Conservation (phyloP, 92 coral and sea anemone genomes). For the Bergia puertoricense region DNA sequence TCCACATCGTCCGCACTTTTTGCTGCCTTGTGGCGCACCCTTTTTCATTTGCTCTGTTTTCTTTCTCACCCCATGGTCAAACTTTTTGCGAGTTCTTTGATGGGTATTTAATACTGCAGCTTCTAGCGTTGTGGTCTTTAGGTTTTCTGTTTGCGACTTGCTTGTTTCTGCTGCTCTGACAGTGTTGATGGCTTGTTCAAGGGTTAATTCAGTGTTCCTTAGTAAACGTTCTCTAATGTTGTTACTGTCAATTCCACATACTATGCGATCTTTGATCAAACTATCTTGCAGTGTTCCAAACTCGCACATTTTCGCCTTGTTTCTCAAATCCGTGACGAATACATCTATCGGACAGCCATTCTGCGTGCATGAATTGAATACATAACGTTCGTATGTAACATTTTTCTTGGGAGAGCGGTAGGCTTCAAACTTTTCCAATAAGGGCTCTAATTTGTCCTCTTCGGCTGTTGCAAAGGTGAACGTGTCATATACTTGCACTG, state of each 20-base stretch:
- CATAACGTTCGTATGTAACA: conserved; percentile 54
- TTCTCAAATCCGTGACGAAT: too few relatives aligned
- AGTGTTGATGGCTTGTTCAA: conserved; percentile 49
- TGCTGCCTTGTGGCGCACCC: background rate
- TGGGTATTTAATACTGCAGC: conserved; percentile 27
- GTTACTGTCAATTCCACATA: conserved; percentile 44
- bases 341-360: too few relatives aligned
- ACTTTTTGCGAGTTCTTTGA: background rate
- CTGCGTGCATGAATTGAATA: background rate
- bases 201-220: conserved; percentile 32
- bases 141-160: conserved; percentile 49
- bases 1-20: background rate
- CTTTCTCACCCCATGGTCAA: background rate
- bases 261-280: conserved; percentile 46
- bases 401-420: conserved; percentile 57
- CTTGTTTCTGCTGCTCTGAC: conserved; percentile 62
- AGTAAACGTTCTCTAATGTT: conserved; percentile 2
- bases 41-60: background rate
- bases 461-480: conserved; percentile 50
- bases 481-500: conserved; percentile 41
- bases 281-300: conserved; percentile 19
- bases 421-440: conserved; percentile 51
- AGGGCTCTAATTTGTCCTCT: conserved; percentile 31
- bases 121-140: conserved; percentile 32
- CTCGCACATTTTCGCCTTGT: too few relatives aligned